Evolutionary conservation across 1,140 invertebrate genomes (phyloP).

Genomic region (Scaptomyza graminum): DNA sequence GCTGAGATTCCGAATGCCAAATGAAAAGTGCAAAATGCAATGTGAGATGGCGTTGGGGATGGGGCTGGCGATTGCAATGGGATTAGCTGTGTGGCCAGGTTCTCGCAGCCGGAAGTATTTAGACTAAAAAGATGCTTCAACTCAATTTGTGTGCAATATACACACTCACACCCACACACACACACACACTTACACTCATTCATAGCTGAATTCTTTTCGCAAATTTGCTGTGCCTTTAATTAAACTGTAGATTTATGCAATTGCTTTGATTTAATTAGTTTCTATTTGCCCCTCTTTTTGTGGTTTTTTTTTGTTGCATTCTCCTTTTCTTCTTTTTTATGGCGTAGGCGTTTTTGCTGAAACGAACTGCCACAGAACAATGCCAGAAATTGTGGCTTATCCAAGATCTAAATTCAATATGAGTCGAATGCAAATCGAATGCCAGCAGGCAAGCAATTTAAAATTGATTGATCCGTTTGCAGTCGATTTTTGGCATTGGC

Average conservation of each 20-base stretch:
- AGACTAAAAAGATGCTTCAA: conserved; percentile 33
- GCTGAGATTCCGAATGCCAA: no score
- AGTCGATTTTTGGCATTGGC: background rate
- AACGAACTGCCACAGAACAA: background rate
- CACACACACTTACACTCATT: background rate
- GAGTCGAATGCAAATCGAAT: background rate
- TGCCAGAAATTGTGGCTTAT: background rate
- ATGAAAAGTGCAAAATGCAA: conserved; percentile 16
- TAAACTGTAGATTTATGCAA: conserved; percentile 65
- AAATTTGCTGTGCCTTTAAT: conserved; percentile 61
- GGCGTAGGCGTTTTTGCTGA: background rate
- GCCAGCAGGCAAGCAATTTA: background rate
- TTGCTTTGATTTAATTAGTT: conserved; percentile 79
- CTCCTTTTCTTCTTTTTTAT: background rate
- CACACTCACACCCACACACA: background rate
- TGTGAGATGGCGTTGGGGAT: conserved; percentile 6
- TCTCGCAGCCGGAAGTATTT: conserved; percentile 76
- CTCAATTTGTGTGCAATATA: conserved; percentile 17
- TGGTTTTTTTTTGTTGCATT: background rate
- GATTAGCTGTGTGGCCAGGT: conserved; percentile 19
- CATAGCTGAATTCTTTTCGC: background rate
- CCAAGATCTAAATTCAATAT: background rate
- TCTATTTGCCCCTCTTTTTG: conserved; percentile 5
- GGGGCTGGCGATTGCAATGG: background rate
- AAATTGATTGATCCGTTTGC: conserved; percentile 6